Evolutionary conservation across 2,113 vertebrate species (phyloP).

Genomic region (Oreochromis niloticus): DNA sequence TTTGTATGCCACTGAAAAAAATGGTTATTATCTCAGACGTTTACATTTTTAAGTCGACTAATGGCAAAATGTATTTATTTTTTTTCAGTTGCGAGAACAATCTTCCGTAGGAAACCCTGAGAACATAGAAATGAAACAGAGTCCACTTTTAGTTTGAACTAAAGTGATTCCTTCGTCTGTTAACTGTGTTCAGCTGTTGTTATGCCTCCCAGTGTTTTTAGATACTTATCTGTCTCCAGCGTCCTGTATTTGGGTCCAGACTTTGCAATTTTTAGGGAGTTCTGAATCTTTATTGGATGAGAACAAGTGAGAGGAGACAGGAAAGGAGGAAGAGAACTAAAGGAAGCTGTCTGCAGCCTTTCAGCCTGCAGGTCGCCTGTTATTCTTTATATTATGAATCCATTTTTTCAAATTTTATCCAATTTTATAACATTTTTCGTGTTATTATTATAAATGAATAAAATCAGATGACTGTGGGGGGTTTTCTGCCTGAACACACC

Average conservation of each 20-base stretch:
- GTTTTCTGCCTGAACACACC: not conserved
- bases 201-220: not conserved
- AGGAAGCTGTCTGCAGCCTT: not conserved
- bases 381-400: not conserved
- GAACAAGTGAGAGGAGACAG: not conserved
- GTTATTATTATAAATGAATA: not conserved
- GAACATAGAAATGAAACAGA: not conserved
- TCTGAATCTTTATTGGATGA: not conserved
- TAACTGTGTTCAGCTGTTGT: not conserved
- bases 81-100: not conserved
- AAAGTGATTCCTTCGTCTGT: not conserved
- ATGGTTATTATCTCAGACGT: not conserved
- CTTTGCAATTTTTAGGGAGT: not conserved
- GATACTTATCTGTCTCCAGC: not conserved
- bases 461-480: not conserved
- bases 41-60: not conserved
- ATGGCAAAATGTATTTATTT: not conserved
- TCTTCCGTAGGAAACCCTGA: not conserved
- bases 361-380: not conserved
- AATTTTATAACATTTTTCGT: not conserved
- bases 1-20: not conserved
- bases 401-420: not conserved
- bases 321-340: not conserved
- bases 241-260: not conserved
- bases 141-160: not conserved